Conservation (phyloP, 2,888 invertebrate genomes). For the Thysanoteuthis rhombus region DNA sequence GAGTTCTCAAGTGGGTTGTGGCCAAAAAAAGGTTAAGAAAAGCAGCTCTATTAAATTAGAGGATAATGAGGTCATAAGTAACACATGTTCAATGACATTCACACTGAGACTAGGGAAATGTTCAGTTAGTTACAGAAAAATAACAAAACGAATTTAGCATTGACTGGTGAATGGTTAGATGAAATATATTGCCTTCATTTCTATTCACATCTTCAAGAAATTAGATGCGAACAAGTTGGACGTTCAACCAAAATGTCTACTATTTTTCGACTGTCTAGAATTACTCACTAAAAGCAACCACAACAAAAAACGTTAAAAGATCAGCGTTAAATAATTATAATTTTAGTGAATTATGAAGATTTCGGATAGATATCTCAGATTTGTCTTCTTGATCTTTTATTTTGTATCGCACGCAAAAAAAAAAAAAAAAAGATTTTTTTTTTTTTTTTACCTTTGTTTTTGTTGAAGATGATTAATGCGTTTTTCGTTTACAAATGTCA, state of each 20-base stretch:
- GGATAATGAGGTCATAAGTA: neutral
- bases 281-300: neutral
- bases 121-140: neutral
- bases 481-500: no score
- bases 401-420: no score
- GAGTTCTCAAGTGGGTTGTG: no score
- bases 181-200: neutral
- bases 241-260: neutral
- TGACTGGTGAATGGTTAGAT: neutral
- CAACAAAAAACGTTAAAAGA: neutral
- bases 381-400: no score
- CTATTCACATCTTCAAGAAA: neutral
- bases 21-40: no score
- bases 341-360: neutral
- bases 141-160: neutral
- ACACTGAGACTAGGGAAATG: neutral
- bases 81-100: conserved; percentile 12
- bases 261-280: neutral
- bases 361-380: no score
- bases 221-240: neutral
- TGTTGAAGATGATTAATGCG: no score
- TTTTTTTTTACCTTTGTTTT: no score
- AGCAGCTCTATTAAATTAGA: no score
- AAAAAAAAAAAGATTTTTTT: no score
- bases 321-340: neutral